Evolutionary conservation across 2,797 vertebrate genomes (phyloP), one percentile per base, ranked within the genome.

Genomic region (Mastacembelus armatus): DNA sequence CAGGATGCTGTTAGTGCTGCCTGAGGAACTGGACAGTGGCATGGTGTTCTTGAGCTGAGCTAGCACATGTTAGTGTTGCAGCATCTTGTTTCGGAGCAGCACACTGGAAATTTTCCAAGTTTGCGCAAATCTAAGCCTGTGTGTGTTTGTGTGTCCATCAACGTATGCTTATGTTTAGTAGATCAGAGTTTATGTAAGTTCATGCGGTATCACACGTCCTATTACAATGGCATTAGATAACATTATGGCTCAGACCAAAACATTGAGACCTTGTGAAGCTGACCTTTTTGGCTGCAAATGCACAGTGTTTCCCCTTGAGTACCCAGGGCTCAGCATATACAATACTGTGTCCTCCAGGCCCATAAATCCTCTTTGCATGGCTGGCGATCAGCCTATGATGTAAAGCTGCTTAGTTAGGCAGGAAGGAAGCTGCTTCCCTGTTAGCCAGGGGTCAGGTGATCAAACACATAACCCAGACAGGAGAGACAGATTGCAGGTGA

Each of bases 301-400:
- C 57, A 39, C 57, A 32, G 69, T 78, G 56, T 66, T 82, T 77
- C 80, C 79, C 87, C 43, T 63, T 0, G 35, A 77, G 84, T 84
- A 74, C 77, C 76, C 77, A 63, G 76, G 70, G 76, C 74, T 92
- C 86, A 86, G 88, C 80, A 78, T 75, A 77, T 79, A 86, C 73
- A 57, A 81, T 89, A 83, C 84, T 88, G 78, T 55, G 42, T 85
- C 81, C 79, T 87, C 61, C 87, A 86, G 48, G 86, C 74, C 72
- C 77, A 85, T 85, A 92, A 94, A 93, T 93, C 93, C 92, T 93
- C 90, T 93, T 94, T 93, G 82, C 90, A 77, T 86, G 85, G 88
- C 83, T 75, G 74, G 80, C 82, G 87, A 90, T 88, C 88, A 90
- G 80, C 85, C 79, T 84, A 44, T 88, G 90, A 90, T 91, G 92